Conservation (phyloP, 2,797 vertebrate species). For the Tadarida brasiliensis region DNA sequence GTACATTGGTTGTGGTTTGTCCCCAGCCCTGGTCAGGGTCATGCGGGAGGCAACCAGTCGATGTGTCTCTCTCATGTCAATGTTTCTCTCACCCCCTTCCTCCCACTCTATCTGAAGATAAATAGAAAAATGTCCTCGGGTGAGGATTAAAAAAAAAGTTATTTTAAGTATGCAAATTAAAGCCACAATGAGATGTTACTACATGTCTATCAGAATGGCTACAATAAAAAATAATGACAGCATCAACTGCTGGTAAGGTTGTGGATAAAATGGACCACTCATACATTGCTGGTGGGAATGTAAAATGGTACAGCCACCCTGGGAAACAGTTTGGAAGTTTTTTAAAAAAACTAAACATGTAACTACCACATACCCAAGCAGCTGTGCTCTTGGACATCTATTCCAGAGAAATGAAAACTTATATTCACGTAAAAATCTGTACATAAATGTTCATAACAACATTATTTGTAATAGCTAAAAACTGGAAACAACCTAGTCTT, state of each 20-base stretch:
- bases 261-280: background rate
- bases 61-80: too few relatives aligned
- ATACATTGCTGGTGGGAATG: background rate
- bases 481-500: slow-evolving; percentile 1
- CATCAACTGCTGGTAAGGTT: background rate
- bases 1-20: too few relatives aligned
- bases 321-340: background rate
- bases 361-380: background rate
- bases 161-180: background rate
- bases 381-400: background rate
- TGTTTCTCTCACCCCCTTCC: too few relatives aligned
- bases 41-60: too few relatives aligned
- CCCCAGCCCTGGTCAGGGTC: too few relatives aligned
- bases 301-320: background rate
- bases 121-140: too few relatives aligned
- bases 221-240: background rate
- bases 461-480: slow-evolving; percentile 37
- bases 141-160: background rate
- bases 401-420: background rate
- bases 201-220: background rate
- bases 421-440: background rate
- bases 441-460: background rate
- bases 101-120: too few relatives aligned
- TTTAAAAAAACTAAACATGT: background rate
- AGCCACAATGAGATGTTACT: background rate